Evolutionary conservation across 2,797 vertebrate species (phyloP).

Genomic region (Danio kyathit): DNA sequence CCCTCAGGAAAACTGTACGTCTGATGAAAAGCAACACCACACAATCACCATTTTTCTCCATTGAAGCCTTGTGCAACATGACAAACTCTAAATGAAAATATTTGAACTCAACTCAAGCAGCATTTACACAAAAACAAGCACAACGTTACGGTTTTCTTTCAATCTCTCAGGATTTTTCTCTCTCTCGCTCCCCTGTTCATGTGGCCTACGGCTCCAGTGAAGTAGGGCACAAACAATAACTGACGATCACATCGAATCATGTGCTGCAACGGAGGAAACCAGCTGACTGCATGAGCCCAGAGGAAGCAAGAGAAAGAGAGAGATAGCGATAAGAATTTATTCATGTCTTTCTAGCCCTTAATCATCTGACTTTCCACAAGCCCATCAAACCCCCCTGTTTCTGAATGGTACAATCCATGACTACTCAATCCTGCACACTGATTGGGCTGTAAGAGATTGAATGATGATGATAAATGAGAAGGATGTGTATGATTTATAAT

Average conservation of each 20-base stretch:
- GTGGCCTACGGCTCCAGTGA: slow-evolving; percentile 69
- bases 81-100: background rate
- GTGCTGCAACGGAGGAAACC: slow-evolving; percentile 76
- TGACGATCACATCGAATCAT: slow-evolving; percentile 78
- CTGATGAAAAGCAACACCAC: background rate
- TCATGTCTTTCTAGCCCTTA: slow-evolving; percentile 52
- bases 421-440: slow-evolving; percentile 42
- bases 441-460: slow-evolving; percentile 12
- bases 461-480: slow-evolving; percentile 22
- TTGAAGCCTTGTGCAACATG: background rate
- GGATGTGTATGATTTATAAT: slow-evolving; percentile 25
- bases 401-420: slow-evolving; percentile 60
- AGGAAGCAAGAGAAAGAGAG: slow-evolving; percentile 50
- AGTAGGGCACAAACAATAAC: slow-evolving; percentile 81
- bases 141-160: background rate
- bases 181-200: slow-evolving; percentile 53
- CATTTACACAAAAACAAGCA: background rate
- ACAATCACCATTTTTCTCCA: background rate
- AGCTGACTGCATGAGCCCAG: slow-evolving; percentile 77
- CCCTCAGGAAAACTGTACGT: background rate
- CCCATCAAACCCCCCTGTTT: slow-evolving; percentile 42
- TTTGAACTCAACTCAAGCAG: background rate
- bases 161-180: background rate
- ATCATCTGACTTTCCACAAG: slow-evolving; percentile 62
- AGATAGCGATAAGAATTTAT: slow-evolving; percentile 51